A percentile compares a stretch with the other conserved stretches of the same genome.
These are phyloP conservation scores for Tympanuchus pallidicinctus DNA, from an alignment of 2,113 vertebrate genomes.

Conservation along the genomic window DNA sequence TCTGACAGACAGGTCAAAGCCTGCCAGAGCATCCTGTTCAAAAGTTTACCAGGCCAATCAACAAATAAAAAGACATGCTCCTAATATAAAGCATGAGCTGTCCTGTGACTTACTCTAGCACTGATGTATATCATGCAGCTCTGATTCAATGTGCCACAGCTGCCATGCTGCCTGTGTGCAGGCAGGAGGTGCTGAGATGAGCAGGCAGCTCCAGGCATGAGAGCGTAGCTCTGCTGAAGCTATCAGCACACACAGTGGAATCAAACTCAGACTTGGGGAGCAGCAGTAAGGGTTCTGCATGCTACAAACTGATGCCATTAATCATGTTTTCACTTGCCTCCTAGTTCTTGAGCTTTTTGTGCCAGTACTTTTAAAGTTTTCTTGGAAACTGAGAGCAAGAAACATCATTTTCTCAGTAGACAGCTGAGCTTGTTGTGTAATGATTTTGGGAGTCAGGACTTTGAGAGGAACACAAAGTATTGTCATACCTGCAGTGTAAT, in stretches of 20 bases:
- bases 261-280: neutral
- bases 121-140: neutral
- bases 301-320: fast-evolving
- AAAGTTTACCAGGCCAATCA: neutral
- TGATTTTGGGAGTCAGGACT: neutral
- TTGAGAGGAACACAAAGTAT: neutral
- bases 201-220: fast-evolving
- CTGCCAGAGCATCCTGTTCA: neutral
- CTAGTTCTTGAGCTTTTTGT: neutral
- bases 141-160: fast-evolving
- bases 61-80: neutral
- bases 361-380: neutral
- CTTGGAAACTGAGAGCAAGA: neutral
- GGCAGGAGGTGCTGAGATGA: neutral
- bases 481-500: neutral
- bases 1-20: neutral
- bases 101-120: neutral
- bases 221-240: neutral
- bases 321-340: neutral
- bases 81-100: neutral
- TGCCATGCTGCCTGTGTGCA: fast-evolving
- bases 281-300: neutral
- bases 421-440: neutral
- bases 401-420: fast-evolving
- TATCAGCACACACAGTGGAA: neutral